Percentiles rank a stretch among this genome's conserved stretches.
Evolutionary conservation across 1,140 invertebrate species (phyloP).

Genomic region (Neodiprion fabricii): DNA sequence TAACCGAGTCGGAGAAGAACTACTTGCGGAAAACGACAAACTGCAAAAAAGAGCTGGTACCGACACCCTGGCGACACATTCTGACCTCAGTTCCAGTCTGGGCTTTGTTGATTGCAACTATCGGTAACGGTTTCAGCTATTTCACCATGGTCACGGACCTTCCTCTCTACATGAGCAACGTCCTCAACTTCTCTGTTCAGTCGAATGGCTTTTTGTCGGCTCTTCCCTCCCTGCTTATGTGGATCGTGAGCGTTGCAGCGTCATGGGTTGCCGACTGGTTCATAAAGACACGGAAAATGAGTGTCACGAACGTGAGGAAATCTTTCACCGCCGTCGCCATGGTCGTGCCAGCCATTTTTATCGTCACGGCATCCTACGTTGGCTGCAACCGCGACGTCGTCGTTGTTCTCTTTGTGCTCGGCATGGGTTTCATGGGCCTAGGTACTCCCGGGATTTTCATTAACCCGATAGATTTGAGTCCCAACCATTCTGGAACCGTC

Average conservation of each 20-base stretch:
- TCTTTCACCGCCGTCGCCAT: conserved; percentile 75
- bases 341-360: conserved; percentile 75
- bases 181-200: conserved; percentile 79
- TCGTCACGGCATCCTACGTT: conserved; percentile 79
- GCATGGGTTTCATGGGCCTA: conserved; percentile 75
- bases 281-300: conserved; percentile 62
- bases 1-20: conserved; percentile 74
- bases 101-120: conserved; percentile 73
- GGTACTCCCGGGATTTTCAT: conserved; percentile 59
- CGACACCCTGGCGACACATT: conserved; percentile 72
- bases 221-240: conserved; percentile 70
- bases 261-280: conserved; percentile 66
- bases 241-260: conserved; percentile 64
- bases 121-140: conserved; percentile 82
- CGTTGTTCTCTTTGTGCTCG: conserved; percentile 70
- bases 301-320: conserved; percentile 63
- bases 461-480: conserved; percentile 76
- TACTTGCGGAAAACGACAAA: conserved; percentile 66
- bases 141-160: conserved; percentile 75
- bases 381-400: conserved; percentile 72
- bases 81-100: conserved; percentile 76
- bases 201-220: conserved; percentile 67
- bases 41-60: conserved; percentile 40
- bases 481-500: conserved; percentile 75
- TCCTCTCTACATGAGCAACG: conserved; percentile 82